Evolutionary conservation across 2,113 vertebrate species (phyloP).

Genomic region (Xiphophorus maculatus): DNA sequence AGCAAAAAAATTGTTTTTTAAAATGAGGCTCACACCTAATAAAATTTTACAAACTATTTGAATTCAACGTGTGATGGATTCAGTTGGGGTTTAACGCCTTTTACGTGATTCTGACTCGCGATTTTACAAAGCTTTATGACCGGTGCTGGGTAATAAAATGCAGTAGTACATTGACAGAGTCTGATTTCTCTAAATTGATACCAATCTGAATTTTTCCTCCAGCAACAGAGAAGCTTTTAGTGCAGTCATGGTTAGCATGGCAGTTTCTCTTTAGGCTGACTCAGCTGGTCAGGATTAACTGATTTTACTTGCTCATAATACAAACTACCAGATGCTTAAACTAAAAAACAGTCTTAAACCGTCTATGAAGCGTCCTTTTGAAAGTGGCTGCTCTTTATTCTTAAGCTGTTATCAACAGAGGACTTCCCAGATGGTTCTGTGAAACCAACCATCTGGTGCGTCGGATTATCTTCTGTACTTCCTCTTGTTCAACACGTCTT

Average conservation of each 20-base stretch:
- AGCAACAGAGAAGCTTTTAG: not conserved
- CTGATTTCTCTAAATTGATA: no score
- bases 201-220: no score
- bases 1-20: not conserved
- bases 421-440: not conserved
- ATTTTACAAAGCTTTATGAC: not conserved
- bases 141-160: no score
- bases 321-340: not conserved
- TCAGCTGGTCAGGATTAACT: not conserved
- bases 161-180: no score
- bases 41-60: not conserved
- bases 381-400: not conserved
- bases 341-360: not conserved
- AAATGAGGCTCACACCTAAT: not conserved
- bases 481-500: constrained; percentile 7
- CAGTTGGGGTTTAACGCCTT: no score
- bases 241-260: not conserved
- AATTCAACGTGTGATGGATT: no score
- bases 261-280: not conserved
- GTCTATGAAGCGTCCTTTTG: not conserved
- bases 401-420: not conserved
- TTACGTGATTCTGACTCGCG: not conserved
- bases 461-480: constrained; percentile 12
- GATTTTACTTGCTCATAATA: not conserved
- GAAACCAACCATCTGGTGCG: constrained; percentile 1